Base-by-base conservation (phyloP, 1,140 invertebrate species). In the Saxidomus purpurata region DNA sequence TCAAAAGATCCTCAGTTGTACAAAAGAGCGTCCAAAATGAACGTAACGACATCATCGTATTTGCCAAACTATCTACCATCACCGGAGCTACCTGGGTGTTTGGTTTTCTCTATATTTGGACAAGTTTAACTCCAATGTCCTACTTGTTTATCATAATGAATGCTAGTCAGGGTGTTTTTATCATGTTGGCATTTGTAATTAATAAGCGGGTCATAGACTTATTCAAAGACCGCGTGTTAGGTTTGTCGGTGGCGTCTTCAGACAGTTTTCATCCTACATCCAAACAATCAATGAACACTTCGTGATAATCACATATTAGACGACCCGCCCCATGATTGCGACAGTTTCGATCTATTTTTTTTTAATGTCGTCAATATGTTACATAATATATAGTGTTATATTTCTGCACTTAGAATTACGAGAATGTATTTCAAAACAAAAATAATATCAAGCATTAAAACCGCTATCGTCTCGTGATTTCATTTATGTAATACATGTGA, bases 1-100 rank as follows among this genome's bases (percentile, higher is more conserved):
- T 87, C 8, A 76, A 40, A 28, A 25, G 43, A 1, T 17, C 69
- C 1, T 47, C 84, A 15, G n/a, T 11, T 8, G 49, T 87, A 6
- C 43, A 55, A 28, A 47, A 49, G n/a, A 87, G 40, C 47, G 52
- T 59, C 1, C 2, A 49, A 38, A 74, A 52, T 11, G 69, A 87
- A 40, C 69, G 49, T 34, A 76, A 77, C 38, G 52, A 87, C 34
- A 3, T 87, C 3, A 40, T 69, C 11, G 38, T 87, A n/a, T 86
- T 86, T 34, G 67, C 31, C 31, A 87, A 87, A 67, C 74, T 87
- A 11, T 87, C 85, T 0, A 79, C 85, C 25, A 63, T 87, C n/a
- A 87, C 85, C 28, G 85, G 85, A 6, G 25, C 69, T 8, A 79
- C 71, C 1, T 87, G 85, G 85, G 61, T 79, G 6, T 79, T 87